Base-by-base conservation (phyloP, 2,888 invertebrate species). In the Herminia tarsipennalis region DNA sequence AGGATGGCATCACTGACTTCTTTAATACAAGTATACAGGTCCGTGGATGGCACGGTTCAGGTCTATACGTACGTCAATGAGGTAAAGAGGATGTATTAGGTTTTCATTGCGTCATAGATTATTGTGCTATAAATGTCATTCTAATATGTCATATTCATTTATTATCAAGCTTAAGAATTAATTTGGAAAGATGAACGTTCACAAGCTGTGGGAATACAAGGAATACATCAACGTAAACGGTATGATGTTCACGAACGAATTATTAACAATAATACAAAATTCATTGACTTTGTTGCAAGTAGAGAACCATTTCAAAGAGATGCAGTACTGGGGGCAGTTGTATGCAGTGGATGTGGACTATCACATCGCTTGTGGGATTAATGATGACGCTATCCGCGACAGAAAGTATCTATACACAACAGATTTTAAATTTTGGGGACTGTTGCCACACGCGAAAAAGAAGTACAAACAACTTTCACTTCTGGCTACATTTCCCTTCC, bases 241-340 rank as follows among this genome's bases (percentile, higher is more conserved):
- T 5, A 86, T 94, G 60, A 93, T 94, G 75, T 79, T 97, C 16
- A 94, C 94, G 32, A 93, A 93, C 2, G 97, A 98, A 85, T 94
- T 95, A 68, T 93, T 95, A 50, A 89, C 94, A 0, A 65, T 95
- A 41, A 85, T 97, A 8, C 94, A 96, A 73, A 96, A 96, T 75
- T 96, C 97, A 0, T 84, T 98, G 2, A 92, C 95, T 0, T 86
- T 96, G 42, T 88, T 98, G 24, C 95, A 97, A 83, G 94, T 94
- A 56, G 97, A 98, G 77, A 97, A 97, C 82, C 96, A 97, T 78
- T 97, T 97, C 79, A 84, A 92, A 9, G 93, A 94, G 74, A 93
- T 96, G 38, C 97, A 94, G 73, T 96, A 97, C 73, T 97, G 97
- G 97, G 98, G 98, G 0, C 94, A 95, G 74, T 94, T 98, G 37